Percentiles rank a stretch among this genome's conserved stretches.
Evolutionary conservation across 2,113 vertebrate species (phyloP).

Genomic region (Pelmatolapia mariae): DNA sequence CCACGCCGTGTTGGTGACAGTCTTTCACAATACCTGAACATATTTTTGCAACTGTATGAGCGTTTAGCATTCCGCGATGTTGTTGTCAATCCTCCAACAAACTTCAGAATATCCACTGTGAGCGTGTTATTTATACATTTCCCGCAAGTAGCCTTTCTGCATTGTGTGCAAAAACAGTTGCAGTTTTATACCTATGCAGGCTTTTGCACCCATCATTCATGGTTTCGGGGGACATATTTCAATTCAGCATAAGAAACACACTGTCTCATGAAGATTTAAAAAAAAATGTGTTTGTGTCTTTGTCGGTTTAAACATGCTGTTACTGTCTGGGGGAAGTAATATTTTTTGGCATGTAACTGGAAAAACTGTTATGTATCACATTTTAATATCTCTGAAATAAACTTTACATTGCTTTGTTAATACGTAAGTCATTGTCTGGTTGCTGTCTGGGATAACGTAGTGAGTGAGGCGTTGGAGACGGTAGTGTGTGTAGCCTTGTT

Average conservation of each 20-base stretch:
- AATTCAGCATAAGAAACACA: neutral
- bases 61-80: neutral
- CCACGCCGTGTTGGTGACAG: neutral
- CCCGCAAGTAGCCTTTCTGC: neutral
- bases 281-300: slow-evolving; percentile 18
- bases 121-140: neutral
- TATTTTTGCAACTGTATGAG: neutral
- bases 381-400: neutral
- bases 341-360: neutral
- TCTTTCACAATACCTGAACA: slow-evolving; percentile 6
- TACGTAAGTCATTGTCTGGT: neutral
- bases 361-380: neutral
- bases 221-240: neutral
- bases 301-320: slow-evolving; percentile 18
- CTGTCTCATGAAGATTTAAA: neutral
- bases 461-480: slow-evolving; percentile 24
- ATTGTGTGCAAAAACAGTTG: neutral
- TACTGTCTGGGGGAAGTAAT: slow-evolving; percentile 1
- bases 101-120: slow-evolving; percentile 7
- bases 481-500: slow-evolving; percentile 4
- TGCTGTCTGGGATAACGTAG: slow-evolving; percentile 41
- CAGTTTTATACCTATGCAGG: neutral
- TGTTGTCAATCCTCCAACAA: neutral
- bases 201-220: neutral
- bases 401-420: neutral